A percentile compares a stretch with the other conserved stretches of the same genome.
These are phyloP conservation scores for Rissa tridactyla DNA, from an alignment of 2,113 vertebrate species.

Conservation along the genomic window DNA sequence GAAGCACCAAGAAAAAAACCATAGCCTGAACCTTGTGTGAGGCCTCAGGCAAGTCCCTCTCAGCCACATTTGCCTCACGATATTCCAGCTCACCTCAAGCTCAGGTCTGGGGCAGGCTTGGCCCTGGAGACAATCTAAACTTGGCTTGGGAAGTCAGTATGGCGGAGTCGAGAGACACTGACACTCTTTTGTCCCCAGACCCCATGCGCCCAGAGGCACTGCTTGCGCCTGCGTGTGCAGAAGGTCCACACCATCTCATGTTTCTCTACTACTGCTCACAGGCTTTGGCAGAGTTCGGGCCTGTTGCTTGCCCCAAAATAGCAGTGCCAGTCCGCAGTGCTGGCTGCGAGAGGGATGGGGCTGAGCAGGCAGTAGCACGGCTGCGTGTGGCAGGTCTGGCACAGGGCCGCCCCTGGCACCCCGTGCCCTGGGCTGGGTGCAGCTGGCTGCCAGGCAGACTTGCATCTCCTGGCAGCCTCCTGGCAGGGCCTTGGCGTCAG, in stretches of 20 bases:
- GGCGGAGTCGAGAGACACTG: not conserved
- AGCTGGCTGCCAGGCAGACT: not conserved
- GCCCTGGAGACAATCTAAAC: not conserved
- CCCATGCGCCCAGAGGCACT: not conserved
- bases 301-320: fast-evolving
- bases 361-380: not conserved
- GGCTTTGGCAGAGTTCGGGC: not conserved
- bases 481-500: not conserved
- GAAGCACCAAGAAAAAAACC: not conserved
- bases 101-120: not conserved
- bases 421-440: not conserved
- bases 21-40: not conserved
- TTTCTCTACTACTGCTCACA: not conserved
- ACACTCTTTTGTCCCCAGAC: not conserved
- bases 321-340: not conserved
- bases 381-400: not conserved
- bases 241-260: not conserved
- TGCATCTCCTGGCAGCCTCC: not conserved
- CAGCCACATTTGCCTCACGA: not conserved
- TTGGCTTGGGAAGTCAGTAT: not conserved
- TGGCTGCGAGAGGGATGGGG: not conserved
- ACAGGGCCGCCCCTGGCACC: not conserved
- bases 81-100: not conserved
- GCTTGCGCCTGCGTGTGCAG: no score
- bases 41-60: not conserved